These are phyloP conservation scores for Aphelinus atriplicis DNA, from an alignment of 1,140 invertebrate species.

Conservation along the genomic window DNA sequence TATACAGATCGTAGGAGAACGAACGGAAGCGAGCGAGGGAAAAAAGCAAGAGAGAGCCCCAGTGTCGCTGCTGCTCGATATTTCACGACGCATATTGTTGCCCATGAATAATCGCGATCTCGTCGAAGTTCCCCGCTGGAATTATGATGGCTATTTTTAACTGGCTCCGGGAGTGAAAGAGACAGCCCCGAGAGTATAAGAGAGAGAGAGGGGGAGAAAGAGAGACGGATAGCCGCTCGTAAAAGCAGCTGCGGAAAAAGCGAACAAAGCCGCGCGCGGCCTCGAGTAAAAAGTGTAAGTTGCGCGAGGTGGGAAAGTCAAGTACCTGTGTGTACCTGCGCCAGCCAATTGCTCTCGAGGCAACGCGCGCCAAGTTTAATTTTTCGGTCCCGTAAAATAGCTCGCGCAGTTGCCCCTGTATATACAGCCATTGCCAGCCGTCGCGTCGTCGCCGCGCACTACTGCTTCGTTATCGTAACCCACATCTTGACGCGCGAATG, in stretches of 20 bases:
- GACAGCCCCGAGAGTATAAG: background rate
- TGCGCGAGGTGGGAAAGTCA: background rate
- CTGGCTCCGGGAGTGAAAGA: slow-evolving; percentile 8
- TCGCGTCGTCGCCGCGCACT: too few relatives aligned
- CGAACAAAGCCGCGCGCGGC: background rate
- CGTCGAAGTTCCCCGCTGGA: background rate
- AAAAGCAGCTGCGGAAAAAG: background rate
- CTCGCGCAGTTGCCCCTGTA: too few relatives aligned
- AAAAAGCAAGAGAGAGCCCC: background rate
- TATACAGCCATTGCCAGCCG: too few relatives aligned
- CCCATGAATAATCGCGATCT: too few relatives aligned
- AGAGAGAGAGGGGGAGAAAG: background rate
- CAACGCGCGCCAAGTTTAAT: too few relatives aligned
- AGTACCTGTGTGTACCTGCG: too few relatives aligned
- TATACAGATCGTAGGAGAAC: background rate
- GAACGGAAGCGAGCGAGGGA: background rate
- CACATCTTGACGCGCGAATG: too few relatives aligned
- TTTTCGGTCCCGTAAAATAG: too few relatives aligned
- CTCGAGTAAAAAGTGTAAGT: slow-evolving; percentile 2
- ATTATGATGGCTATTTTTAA: slow-evolving; percentile 24
- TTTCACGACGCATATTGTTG: too few relatives aligned
- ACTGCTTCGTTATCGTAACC: too few relatives aligned
- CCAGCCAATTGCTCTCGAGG: too few relatives aligned
- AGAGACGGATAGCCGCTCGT: background rate
- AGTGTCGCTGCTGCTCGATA: too few relatives aligned